phyloP scores from a whole-genome alignment of 2,113 vertebrate genomes.

The Smithornis capensis region DNA sequence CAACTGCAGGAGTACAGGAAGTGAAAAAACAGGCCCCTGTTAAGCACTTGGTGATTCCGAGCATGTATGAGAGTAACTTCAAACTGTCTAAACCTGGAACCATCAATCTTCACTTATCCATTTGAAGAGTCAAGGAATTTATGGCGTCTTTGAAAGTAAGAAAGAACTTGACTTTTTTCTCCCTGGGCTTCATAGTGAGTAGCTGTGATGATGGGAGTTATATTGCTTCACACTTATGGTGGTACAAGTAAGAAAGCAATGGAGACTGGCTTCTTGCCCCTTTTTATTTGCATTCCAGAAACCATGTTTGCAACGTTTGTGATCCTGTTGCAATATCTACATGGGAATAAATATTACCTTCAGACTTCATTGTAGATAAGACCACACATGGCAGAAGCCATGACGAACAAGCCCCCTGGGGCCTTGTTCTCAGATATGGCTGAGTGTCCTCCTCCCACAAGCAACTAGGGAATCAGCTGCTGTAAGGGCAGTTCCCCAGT shows the following conservation, averaged over 20 bases:
- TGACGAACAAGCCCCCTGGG: neutral
- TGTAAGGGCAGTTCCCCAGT: neutral
- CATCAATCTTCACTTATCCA: neutral
- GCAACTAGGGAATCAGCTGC: neutral
- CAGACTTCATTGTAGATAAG: neutral
- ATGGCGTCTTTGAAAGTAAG: neutral
- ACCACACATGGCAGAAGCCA: neutral
- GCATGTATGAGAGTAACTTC: neutral
- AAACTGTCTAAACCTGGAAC: neutral
- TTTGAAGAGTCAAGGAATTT: neutral
- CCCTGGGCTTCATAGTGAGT: neutral
- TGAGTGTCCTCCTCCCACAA: neutral
- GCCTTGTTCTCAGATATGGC: neutral
- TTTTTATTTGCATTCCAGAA: neutral
- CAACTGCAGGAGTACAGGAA: constrained; percentile 7
- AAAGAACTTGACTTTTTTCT: neutral
- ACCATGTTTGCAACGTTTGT: neutral
- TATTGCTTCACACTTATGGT: neutral
- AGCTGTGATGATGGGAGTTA: neutral
- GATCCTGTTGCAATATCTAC: neutral
- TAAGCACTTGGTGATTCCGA: neutral
- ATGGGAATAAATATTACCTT: neutral
- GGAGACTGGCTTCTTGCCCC: neutral
- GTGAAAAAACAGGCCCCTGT: neutral
- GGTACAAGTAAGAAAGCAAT: neutral